These are phyloP conservation scores for Epinephelus awoara DNA, from an alignment of 2,797 vertebrate species.

Conservation along the genomic window DNA sequence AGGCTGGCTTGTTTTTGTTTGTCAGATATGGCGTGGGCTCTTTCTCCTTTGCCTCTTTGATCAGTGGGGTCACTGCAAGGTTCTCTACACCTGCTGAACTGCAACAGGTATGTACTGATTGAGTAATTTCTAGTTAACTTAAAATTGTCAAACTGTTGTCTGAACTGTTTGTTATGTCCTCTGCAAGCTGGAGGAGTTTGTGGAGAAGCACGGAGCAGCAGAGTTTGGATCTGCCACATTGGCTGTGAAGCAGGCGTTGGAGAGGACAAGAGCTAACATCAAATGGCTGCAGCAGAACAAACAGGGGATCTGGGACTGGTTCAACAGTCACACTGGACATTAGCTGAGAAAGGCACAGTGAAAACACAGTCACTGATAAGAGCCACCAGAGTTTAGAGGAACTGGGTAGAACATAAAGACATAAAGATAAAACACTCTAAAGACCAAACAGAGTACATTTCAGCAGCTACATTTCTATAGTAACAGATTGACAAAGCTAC, in stretches of 20 bases:
- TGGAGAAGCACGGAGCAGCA: conserved; percentile 72
- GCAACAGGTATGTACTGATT: conserved; percentile 83
- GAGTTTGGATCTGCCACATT: conserved; percentile 90
- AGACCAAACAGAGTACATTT: neutral
- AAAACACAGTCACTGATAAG: neutral
- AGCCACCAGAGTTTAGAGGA: neutral
- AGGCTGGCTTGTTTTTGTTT: neutral
- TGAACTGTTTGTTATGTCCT: neutral
- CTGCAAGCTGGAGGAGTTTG: conserved; percentile 88
- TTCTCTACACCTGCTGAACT: conserved; percentile 88
- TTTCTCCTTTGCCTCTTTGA: conserved; percentile 91
- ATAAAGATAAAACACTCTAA: neutral
- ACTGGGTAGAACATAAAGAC: neutral
- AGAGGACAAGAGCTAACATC: conserved; percentile 90
- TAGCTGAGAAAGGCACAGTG: neutral
- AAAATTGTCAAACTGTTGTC: neutral
- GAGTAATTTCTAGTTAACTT: too few relatives aligned
- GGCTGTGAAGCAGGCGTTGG: conserved; percentile 91
- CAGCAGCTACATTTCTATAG: too few relatives aligned
- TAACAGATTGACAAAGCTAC: too few relatives aligned
- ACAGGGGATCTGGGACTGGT: conserved; percentile 82
- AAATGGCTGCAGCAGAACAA: conserved; percentile 89
- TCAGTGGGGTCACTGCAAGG: conserved; percentile 85
- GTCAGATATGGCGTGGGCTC: conserved; percentile 90
- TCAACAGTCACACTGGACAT: conserved; percentile 60